These are phyloP conservation scores for Eustalomyia histrio DNA, from an alignment of 2,888 invertebrate species.

Conservation along the genomic window DNA sequence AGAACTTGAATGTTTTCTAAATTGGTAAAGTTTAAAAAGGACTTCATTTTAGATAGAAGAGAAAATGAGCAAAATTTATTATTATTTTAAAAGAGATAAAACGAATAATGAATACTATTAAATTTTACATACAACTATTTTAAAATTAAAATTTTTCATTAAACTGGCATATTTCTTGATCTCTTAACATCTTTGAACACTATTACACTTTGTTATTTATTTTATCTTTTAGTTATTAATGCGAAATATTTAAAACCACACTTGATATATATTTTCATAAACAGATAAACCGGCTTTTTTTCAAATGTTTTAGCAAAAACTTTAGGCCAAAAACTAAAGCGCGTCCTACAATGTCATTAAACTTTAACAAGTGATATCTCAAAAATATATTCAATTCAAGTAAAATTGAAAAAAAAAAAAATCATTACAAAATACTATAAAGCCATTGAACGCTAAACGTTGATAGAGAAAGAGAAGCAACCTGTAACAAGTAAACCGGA, in stretches of 20 bases:
- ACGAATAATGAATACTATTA: too few relatives aligned
- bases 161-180: conserved; percentile 10
- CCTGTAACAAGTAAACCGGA: conserved; percentile 51
- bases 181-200: conserved; percentile 26
- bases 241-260: conserved; percentile 31
- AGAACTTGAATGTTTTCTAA: too few relatives aligned
- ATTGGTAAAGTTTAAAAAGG: too few relatives aligned
- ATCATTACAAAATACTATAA: conserved; percentile 58
- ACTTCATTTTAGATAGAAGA: too few relatives aligned
- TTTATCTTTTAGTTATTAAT: conserved; percentile 52
- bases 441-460: conserved; percentile 60
- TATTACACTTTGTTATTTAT: conserved; percentile 44
- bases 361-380: conserved; percentile 69
- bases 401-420: conserved; percentile 18
- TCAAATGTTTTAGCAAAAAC: conserved; percentile 29
- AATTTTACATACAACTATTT: too few relatives aligned
- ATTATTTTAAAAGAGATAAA: too few relatives aligned
- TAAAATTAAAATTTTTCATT: too few relatives aligned
- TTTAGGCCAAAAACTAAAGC: conserved; percentile 48
- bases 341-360: conserved; percentile 71
- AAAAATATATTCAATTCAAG: conserved; percentile 21
- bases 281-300: conserved; percentile 68
- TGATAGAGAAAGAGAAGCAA: conserved; percentile 20
- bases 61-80: too few relatives aligned
- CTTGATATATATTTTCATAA: conserved; percentile 55